Conservation (phyloP, 2,888 invertebrate genomes). For the Drosophila neonasuta region DNA sequence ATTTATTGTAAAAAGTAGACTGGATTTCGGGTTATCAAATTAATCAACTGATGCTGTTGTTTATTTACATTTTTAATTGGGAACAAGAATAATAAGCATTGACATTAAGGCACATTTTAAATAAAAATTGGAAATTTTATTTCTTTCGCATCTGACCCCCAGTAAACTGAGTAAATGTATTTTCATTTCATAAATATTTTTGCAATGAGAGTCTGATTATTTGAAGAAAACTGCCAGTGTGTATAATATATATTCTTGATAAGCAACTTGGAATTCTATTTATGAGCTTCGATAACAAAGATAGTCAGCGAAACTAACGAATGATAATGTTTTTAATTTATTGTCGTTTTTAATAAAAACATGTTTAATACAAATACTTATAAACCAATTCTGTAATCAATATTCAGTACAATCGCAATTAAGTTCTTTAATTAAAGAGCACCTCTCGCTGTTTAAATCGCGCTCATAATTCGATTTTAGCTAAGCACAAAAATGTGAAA, state of each 20-base stretch:
- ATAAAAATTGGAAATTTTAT: neutral
- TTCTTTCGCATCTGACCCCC: neutral
- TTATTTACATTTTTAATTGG: neutral
- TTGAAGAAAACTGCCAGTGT: neutral
- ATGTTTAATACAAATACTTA: neutral
- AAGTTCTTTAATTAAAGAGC: neutral
- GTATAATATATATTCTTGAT: neutral
- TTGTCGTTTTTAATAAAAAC: neutral
- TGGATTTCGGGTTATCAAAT: neutral
- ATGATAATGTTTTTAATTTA: neutral
- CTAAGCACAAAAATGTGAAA: slow-evolving; percentile 23
- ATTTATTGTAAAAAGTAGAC: neutral
- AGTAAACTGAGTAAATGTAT: neutral
- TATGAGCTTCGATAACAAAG: neutral
- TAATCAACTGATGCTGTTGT: neutral
- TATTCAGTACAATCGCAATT: neutral
- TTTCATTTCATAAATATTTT: neutral
- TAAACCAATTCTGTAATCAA: neutral
- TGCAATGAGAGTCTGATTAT: neutral
- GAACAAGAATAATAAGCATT: neutral
- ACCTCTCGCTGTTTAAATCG: slow-evolving; percentile 1
- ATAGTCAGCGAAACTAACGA: neutral
- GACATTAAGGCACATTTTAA: neutral
- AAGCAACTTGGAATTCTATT: neutral
- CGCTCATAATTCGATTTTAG: slow-evolving; percentile 9